These are phyloP conservation scores for Electrophaes corylata DNA, from an alignment of 2,888 invertebrate genomes.

Conservation along the genomic window DNA sequence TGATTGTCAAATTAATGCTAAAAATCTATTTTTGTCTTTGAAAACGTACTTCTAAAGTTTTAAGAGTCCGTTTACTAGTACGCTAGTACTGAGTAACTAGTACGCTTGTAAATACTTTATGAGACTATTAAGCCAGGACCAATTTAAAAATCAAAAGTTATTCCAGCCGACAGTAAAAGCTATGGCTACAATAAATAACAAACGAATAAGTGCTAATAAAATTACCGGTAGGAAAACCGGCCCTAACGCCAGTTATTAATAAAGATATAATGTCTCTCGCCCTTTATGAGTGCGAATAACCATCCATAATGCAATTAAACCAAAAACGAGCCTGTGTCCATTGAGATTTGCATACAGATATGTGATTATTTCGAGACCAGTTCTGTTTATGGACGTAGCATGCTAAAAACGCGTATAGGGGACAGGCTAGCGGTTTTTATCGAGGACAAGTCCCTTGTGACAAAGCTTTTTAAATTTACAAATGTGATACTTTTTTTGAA, in stretches of 20 bases:
- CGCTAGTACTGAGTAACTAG: too few species aligned
- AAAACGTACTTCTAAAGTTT: too few species aligned
- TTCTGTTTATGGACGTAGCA: conserved; percentile 49
- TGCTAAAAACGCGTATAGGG: conserved; percentile 38
- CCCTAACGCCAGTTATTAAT: conserved; percentile 60
- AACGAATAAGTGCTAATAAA: conserved; percentile 50
- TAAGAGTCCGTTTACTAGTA: too few species aligned
- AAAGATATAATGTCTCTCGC: conserved; percentile 66
- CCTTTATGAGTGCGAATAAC: conserved; percentile 62
- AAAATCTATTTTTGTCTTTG: neutral
- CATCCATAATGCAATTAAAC: conserved; percentile 72
- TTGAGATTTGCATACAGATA: conserved; percentile 78
- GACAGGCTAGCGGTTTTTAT: conserved; percentile 25
- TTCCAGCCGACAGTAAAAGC: conserved; percentile 24
- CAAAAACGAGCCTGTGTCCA: conserved; percentile 63
- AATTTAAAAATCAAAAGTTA: conserved; percentile 30
- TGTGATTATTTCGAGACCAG: conserved; percentile 67
- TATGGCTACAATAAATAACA: conserved; percentile 41
- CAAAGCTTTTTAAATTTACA: conserved; percentile 12
- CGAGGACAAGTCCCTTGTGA: conserved; percentile 3
- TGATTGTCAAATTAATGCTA: neutral
- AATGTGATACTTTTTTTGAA: too few species aligned
- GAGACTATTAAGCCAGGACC: conserved; percentile 9
- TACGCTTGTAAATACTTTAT: conserved; percentile 28
- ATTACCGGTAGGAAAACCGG: conserved; percentile 52